A percentile compares a stretch with the other conserved stretches of the same genome.
Conservation (phyloP, 2,113 vertebrate genomes). For the Daubentonia madagascariensis region DNA sequence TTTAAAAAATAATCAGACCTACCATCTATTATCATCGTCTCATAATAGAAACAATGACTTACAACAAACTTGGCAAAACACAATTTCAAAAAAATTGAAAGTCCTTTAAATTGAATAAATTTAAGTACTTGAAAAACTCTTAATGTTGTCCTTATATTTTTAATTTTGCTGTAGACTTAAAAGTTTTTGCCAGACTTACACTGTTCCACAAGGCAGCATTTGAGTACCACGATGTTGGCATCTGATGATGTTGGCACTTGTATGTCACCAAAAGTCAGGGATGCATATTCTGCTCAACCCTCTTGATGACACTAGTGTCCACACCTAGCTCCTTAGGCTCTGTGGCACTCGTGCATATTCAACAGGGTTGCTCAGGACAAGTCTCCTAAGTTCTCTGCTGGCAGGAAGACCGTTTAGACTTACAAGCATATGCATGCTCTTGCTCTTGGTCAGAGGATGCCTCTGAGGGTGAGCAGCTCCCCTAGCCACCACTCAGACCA, state of each 20-base stretch:
- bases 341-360: too few relatives aligned
- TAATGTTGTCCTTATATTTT: background rate
- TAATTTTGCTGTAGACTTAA: background rate
- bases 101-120: background rate
- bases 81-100: background rate
- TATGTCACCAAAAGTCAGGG: background rate
- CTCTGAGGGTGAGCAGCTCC: background rate
- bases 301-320: background rate
- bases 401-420: background rate
- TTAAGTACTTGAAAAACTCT: background rate
- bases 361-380: background rate
- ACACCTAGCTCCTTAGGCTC: background rate
- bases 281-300: background rate
- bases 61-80: background rate
- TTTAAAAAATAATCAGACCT: background rate
- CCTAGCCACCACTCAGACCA: background rate
- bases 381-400: background rate
- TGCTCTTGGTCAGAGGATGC: background rate
- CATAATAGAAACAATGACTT: background rate
- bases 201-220: background rate
- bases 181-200: background rate
- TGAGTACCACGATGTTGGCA: background rate
- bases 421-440: accelerated
- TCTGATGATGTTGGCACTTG: accelerated
- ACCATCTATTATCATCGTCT: background rate